Evolutionary conservation across 1,140 invertebrate genomes (phyloP), one percentile per base, ranked within the genome.

Genomic region (Zelostemma sp.): DNA sequence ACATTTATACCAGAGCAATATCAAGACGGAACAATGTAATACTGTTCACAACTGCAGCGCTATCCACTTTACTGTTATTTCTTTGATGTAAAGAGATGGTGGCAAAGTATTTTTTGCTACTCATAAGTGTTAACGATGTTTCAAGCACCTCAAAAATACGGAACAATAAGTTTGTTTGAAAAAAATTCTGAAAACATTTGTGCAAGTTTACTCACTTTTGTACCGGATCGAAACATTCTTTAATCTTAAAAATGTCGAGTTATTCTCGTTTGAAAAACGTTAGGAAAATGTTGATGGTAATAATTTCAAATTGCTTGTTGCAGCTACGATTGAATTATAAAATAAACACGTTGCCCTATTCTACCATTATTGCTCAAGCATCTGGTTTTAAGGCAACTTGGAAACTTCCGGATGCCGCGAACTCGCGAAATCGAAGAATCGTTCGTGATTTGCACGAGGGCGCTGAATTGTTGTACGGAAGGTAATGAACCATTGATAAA

Each of bases 261-360:
- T 47, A 1, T 21, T 1, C 31, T 48, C 14, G 14, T n/a, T 48
- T 8, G 6, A 11, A 31, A 14, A 9, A 48, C 21, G 15, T 15
- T 31, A 16, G 8, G 11, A 54, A 25, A 25, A 25, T 25, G 21
- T 25, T 25, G 21, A 25, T 25, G 21, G 3, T 25, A 8, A 8
- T 40, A 21, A 51, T 60, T 55, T 64, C 14, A 6, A 25, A 12
- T 64, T 68, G 45, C 47, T 45, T 58, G 41, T 75, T 76, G 21
- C 77, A 86, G 83, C 78, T 78, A 43, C 67, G 83, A 38, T 60
- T 86, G 38, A 85, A 85, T 60, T 85, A 81, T 78, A 86, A 86
- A 72, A 65, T 80, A 57, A 76, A 68, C 46, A 17, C 65, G 1
- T 25, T 85, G 0, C 65, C 76, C 0, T 56, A 73, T 6, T 75